These are phyloP conservation scores for Linnaemya vulpina DNA, from an alignment of 2,888 invertebrate species.

Conservation along the genomic window DNA sequence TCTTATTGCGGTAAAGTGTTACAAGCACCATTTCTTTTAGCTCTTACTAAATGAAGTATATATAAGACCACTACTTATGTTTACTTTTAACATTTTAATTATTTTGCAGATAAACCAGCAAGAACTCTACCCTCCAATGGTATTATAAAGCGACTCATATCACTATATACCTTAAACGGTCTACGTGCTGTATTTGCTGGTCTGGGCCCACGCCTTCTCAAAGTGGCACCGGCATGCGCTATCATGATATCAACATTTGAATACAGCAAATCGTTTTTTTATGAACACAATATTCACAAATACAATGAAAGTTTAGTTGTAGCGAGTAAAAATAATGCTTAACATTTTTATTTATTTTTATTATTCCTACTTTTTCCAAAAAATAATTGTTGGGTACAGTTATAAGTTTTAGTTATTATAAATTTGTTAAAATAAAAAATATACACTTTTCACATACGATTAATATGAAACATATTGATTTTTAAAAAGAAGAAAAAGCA, in stretches of 20 bases:
- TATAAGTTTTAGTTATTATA: constrained; percentile 31
- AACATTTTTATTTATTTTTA: background rate
- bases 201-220: constrained; percentile 93
- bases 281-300: constrained; percentile 85
- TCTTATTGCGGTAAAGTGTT: too few relatives aligned
- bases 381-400: constrained; percentile 49
- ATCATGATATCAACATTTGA: constrained; percentile 99
- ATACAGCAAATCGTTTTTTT: constrained; percentile 95
- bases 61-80: too few relatives aligned
- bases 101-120: constrained; percentile 79
- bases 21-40: too few relatives aligned
- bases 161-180: constrained; percentile 88
- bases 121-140: constrained; percentile 66
- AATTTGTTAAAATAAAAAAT: constrained; percentile 15
- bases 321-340: constrained; percentile 36
- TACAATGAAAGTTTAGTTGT: constrained; percentile 75
- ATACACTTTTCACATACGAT: too few relatives aligned
- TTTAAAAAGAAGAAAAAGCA: too few relatives aligned
- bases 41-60: too few relatives aligned
- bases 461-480: too few relatives aligned
- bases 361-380: constrained; percentile 25
- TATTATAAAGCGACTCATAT: constrained; percentile 84
- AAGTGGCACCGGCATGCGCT: constrained; percentile 99
- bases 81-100: background rate
- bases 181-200: constrained; percentile 92